Base-by-base conservation (phyloP, 1,140 invertebrate genomes). In the Drosophila gunungcola region DNA sequence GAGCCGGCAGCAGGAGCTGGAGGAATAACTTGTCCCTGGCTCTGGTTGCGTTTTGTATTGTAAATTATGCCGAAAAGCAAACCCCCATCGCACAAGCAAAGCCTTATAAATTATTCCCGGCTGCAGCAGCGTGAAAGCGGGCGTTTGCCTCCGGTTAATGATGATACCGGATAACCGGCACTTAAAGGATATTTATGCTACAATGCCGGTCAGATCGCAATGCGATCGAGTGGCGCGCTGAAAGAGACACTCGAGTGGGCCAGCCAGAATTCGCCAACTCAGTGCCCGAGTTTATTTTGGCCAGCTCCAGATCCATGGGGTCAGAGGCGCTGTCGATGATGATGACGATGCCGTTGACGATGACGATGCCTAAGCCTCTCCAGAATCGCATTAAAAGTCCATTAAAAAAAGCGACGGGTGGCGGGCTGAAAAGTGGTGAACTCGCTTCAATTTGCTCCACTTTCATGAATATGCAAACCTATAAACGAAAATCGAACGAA, bases 161-260 rank as follows among this genome's bases (percentile, higher is more conserved):
- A 78, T 78, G 82, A 81, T 81, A 86, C 82, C 68, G 74, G 82
- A 85, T 86, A 85, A 86, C 84, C 72, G 52, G 65, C 84, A 89
- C 76, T 83, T 88, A 80, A 78, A 79, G 83, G 79, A 88, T 86
- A 82, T 86, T 86, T 82, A 86, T 86, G 80, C 80, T 64, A 46
- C 75, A 75, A 56, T 56, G 81, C 12, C 29, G 39, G 16, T 34
- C 43, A 70, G 36, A 36, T 70, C 11, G 73, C 72, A 64, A 42
- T 53, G 34, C 58, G 4, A 53, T 62, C 43, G 57, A 39, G 16
- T 49, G 51, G 41, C 7, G 21, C 16, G 41, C 36, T 46, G 29
- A 70, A 64, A 65, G 67, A 46, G 43, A 11, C 34, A 41, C 49
- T 45, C 49, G 51, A 65, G 13, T 46, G 27, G 67, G 34, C 27